These are phyloP conservation scores for Xestoiulus laeticollis DNA, from an alignment of 2,888 invertebrate genomes.

Conservation along the genomic window DNA sequence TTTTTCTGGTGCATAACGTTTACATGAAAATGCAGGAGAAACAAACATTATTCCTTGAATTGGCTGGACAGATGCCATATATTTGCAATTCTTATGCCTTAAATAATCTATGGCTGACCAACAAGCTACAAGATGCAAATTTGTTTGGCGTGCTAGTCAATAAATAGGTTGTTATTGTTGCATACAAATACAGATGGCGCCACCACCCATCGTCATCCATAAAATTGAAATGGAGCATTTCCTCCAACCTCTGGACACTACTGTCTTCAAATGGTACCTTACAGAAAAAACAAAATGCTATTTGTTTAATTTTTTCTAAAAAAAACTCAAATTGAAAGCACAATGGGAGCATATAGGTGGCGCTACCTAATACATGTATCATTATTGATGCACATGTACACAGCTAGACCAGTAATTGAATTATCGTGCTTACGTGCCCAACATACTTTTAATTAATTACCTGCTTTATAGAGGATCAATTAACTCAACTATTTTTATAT, in stretches of 20 bases:
- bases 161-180: neutral
- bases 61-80: neutral
- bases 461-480: neutral
- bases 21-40: neutral
- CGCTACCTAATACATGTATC: neutral
- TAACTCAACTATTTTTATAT: neutral
- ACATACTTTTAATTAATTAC: constrained; percentile 1
- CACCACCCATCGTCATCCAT: neutral
- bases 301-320: no score
- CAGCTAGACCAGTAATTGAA: neutral
- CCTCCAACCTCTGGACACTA: neutral
- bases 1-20: neutral
- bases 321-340: neutral
- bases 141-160: neutral
- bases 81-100: neutral
- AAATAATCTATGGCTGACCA: neutral
- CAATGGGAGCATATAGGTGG: neutral
- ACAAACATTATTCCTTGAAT: neutral
- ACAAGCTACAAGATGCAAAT: neutral
- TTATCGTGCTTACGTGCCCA: neutral
- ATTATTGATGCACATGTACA: no score
- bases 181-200: neutral
- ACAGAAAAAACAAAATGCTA: neutral
- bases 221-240: neutral
- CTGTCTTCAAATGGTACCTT: neutral